A percentile compares a stretch with the other conserved stretches of the same genome.
Conservation (phyloP, 2,113 vertebrate genomes). For the Phalacrocorax aristotelis region DNA sequence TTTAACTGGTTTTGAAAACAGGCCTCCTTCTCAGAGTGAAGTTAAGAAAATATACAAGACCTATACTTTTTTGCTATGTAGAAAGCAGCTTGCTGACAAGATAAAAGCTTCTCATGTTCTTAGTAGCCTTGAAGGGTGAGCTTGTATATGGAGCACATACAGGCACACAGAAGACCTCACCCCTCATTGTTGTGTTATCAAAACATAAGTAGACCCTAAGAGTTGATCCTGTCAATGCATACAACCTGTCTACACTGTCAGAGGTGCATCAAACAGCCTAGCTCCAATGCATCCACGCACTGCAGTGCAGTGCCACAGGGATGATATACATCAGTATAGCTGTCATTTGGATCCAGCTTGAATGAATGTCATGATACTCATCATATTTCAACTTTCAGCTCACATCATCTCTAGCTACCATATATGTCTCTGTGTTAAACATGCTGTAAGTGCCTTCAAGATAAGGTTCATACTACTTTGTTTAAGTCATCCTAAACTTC, state of each 20-base stretch:
- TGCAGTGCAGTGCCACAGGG: neutral
- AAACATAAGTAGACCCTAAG: neutral
- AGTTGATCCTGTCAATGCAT: neutral
- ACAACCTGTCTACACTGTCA: neutral
- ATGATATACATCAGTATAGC: fast-evolving
- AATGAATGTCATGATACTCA: neutral
- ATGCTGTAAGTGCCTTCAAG: neutral
- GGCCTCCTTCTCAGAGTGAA: neutral
- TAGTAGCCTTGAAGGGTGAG: neutral
- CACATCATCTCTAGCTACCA: neutral
- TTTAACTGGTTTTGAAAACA: neutral
- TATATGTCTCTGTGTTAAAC: neutral
- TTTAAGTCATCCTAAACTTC: neutral
- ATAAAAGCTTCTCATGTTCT: neutral
- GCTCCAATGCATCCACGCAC: neutral
- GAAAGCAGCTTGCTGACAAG: neutral
- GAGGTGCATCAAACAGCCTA: neutral
- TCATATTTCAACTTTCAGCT: neutral
- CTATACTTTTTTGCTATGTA: neutral
- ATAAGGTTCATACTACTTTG: neutral
- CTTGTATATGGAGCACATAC: neutral
- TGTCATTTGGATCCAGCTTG: neutral
- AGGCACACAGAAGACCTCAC: neutral
- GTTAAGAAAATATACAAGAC: neutral
- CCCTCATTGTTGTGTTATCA: neutral